These are phyloP conservation scores for Macquaria ambigua DNA, from an alignment of 2,113 vertebrate species.

Conservation along the genomic window DNA sequence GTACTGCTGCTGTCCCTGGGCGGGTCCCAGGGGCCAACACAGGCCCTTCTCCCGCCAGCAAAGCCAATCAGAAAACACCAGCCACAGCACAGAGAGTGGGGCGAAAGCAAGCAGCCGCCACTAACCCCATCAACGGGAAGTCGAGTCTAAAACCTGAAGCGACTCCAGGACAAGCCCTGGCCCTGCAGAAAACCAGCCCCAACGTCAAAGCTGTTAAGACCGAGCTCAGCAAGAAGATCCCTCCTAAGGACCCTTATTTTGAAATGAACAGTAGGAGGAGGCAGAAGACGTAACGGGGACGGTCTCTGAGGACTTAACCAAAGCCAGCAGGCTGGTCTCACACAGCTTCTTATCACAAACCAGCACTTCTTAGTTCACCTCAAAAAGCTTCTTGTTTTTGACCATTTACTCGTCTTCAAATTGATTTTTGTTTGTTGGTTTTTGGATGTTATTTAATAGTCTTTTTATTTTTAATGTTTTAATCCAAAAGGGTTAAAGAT, in stretches of 20 bases:
- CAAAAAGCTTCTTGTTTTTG: neutral
- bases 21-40: slow-evolving; percentile 71
- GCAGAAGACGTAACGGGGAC: slow-evolving; percentile 57
- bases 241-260: slow-evolving; percentile 87
- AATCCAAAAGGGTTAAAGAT: slow-evolving; percentile 51
- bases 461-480: slow-evolving; percentile 37
- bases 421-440: slow-evolving; percentile 8
- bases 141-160: slow-evolving; percentile 33
- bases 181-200: slow-evolving; percentile 63
- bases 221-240: slow-evolving; percentile 36
- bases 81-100: slow-evolving; percentile 35
- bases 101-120: slow-evolving; percentile 56
- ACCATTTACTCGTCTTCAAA: slow-evolving; percentile 15
- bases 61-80: slow-evolving; percentile 83
- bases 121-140: slow-evolving; percentile 39
- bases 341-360: neutral
- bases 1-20: slow-evolving; percentile 22
- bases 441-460: slow-evolving; percentile 58
- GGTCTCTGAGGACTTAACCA: neutral
- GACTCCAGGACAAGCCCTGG: slow-evolving; percentile 14
- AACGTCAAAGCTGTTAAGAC: slow-evolving; percentile 31
- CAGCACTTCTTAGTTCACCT: slow-evolving; percentile 28
- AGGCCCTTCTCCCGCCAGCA: slow-evolving; percentile 79
- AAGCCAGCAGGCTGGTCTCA: slow-evolving; percentile 40
- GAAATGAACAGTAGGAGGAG: slow-evolving; percentile 91